Percentiles rank a stretch among this genome's conserved stretches.
These are phyloP conservation scores for Mesodorylaimus sp. DNA, from an alignment of 2,888 invertebrate species.

Conservation along the genomic window DNA sequence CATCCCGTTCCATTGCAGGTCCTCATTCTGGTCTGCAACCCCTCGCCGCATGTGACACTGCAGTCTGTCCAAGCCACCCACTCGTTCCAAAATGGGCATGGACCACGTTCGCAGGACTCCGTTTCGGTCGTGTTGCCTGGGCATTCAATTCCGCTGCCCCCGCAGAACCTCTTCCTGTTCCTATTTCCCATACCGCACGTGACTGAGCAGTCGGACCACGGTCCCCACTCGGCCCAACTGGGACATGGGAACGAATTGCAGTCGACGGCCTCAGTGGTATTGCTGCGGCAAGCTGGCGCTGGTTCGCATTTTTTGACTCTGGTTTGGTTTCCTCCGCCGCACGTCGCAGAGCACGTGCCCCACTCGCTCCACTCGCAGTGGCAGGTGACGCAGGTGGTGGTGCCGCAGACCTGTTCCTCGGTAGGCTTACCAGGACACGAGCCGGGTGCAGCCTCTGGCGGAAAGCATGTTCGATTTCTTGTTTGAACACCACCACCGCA, in stretches of 20 bases:
- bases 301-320: conserved; percentile 1
- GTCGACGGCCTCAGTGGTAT: neutral
- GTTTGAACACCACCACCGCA: neutral
- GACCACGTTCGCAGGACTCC: neutral
- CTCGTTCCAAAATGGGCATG: neutral
- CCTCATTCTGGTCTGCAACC: too few relatives aligned
- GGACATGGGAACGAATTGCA: conserved; percentile 10
- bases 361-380: neutral
- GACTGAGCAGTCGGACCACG: conserved; percentile 8
- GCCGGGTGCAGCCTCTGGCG: neutral
- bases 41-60: conserved; percentile 4
- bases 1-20: too few relatives aligned
- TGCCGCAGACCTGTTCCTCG: too few relatives aligned
- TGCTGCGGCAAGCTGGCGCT: neutral
- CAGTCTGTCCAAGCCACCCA: neutral
- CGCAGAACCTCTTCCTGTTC: too few relatives aligned
- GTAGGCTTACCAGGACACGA: too few relatives aligned
- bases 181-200: too few relatives aligned
- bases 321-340: conserved; percentile 6
- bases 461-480: neutral
- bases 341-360: conserved; percentile 2
- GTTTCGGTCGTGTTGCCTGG: neutral
- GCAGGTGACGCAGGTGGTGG: neutral
- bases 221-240: conserved; percentile 7
- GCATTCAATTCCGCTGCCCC: neutral